Percentiles rank a stretch among this genome's conserved stretches.
Conservation (phyloP, 2,888 invertebrate species). For the Rhagonycha lutea region DNA sequence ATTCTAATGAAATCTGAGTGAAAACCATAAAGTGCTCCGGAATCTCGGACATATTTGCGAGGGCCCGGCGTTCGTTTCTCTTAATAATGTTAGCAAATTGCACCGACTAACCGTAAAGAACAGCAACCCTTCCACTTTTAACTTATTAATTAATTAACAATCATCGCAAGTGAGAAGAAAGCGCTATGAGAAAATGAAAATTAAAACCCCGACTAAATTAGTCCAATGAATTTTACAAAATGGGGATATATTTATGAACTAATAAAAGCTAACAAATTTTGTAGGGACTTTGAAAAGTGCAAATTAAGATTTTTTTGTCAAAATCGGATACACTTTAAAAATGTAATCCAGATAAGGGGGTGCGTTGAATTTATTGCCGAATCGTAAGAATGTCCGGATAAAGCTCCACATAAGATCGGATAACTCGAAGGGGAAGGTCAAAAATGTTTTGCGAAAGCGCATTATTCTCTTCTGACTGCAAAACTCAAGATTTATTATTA, state of each 20-base stretch:
- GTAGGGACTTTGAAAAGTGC: slow-evolving; percentile 9
- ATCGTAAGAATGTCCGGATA: slow-evolving; percentile 38
- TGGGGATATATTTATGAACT: slow-evolving; percentile 32
- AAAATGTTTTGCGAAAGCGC: slow-evolving; percentile 43
- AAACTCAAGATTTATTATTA: slow-evolving; percentile 47
- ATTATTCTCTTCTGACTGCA: slow-evolving; percentile 42
- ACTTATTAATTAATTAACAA: slow-evolving; percentile 58
- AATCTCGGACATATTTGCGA: slow-evolving; percentile 55
- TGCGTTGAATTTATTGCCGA: slow-evolving; percentile 43
- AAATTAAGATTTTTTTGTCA: slow-evolving; percentile 32
- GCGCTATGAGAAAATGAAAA: slow-evolving; percentile 48
- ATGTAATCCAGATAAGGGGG: slow-evolving; percentile 32
- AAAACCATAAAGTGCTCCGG: slow-evolving; percentile 49
- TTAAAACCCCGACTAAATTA: slow-evolving; percentile 51
- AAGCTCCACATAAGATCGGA: slow-evolving; percentile 44
- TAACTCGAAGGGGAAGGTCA: slow-evolving; percentile 44
- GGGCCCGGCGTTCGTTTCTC: slow-evolving; percentile 31
- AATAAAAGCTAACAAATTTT: slow-evolving; percentile 10
- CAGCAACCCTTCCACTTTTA: slow-evolving; percentile 52
- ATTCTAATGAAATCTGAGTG: slow-evolving; percentile 45
- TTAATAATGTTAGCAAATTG: slow-evolving; percentile 56
- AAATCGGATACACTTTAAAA: slow-evolving; percentile 36
- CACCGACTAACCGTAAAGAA: slow-evolving; percentile 54
- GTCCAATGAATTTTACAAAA: slow-evolving; percentile 44
- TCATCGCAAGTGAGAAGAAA: slow-evolving; percentile 52